Percentiles rank a stretch among this genome's conserved stretches.
phyloP scores from a whole-genome alignment of 2,797 vertebrate species.

The Eulemur rubriventer region DNA sequence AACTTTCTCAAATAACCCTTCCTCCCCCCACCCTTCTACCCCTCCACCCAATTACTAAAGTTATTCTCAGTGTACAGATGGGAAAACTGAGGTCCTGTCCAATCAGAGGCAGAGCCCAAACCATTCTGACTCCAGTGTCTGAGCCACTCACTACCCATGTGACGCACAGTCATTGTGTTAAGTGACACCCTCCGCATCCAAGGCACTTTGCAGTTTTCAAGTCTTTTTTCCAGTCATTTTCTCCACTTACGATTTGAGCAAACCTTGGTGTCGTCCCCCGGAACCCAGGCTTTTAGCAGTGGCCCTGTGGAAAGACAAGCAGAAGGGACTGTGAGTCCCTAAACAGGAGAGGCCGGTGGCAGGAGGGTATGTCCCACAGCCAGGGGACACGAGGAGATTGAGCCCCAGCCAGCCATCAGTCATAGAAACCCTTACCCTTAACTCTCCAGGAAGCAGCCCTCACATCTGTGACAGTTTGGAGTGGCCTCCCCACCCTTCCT shows the following conservation, averaged over 20 bases:
- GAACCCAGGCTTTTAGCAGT: neutral
- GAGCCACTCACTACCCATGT: neutral
- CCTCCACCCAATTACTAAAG: neutral
- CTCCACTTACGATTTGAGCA: neutral
- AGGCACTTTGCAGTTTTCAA: neutral
- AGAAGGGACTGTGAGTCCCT: neutral
- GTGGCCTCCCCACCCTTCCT: neutral
- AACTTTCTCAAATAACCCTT: neutral
- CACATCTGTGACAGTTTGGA: neutral
- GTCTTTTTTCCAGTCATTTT: neutral
- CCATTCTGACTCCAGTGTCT: neutral
- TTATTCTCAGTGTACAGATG: neutral
- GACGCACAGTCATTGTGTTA: neutral
- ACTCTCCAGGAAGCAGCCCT: neutral
- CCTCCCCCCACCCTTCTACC: neutral
- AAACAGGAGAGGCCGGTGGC: neutral
- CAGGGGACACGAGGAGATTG: neutral
- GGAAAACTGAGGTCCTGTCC: neutral
- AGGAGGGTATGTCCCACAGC: neutral
- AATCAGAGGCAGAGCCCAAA: neutral
- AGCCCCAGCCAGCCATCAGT: neutral
- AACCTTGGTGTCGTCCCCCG: neutral
- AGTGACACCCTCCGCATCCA: accelerated
- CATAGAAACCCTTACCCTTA: neutral
- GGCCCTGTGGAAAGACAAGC: neutral